Evolutionary conservation across 2,888 invertebrate species (phyloP).

Genomic region (Tortricodes alternella): DNA sequence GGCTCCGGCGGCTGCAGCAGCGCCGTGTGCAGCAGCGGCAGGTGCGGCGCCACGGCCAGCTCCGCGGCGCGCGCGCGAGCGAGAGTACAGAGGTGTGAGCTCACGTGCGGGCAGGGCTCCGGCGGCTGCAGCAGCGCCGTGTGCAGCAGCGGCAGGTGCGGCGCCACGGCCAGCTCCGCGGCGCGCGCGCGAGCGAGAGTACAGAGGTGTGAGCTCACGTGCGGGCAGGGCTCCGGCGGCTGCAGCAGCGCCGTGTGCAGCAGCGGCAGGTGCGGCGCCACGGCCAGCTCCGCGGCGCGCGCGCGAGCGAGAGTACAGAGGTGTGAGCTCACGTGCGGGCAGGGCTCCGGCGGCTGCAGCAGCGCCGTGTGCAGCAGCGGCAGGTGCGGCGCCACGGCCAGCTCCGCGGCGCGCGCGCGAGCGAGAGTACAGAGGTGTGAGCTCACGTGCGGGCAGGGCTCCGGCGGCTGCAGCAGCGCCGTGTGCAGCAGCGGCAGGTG

Average conservation of each 20-base stretch:
- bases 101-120: conserved; percentile 19
- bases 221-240: conserved; percentile 28
- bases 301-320: conserved; percentile 40
- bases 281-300: conserved; percentile 56
- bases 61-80: not conserved
- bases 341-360: conserved; percentile 45
- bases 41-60: conserved; percentile 39
- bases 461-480: conserved; percentile 49
- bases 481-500: not conserved
- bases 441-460: not conserved
- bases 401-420: conserved; percentile 52
- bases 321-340: conserved; percentile 8
- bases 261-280: not conserved
- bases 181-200: conserved; percentile 39
- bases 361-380: conserved; percentile 34
- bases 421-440: conserved; percentile 35
- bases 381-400: conserved; percentile 38
- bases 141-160: conserved; percentile 75
- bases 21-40: not conserved
- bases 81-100: not conserved
- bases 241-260: conserved; percentile 46
- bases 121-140: conserved; percentile 64
- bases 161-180: conserved; percentile 69
- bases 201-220: conserved; percentile 17
- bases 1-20: conserved; percentile 49